phyloP scores from a whole-genome alignment of 2,113 vertebrate genomes.

The Manacus vitellinus region DNA sequence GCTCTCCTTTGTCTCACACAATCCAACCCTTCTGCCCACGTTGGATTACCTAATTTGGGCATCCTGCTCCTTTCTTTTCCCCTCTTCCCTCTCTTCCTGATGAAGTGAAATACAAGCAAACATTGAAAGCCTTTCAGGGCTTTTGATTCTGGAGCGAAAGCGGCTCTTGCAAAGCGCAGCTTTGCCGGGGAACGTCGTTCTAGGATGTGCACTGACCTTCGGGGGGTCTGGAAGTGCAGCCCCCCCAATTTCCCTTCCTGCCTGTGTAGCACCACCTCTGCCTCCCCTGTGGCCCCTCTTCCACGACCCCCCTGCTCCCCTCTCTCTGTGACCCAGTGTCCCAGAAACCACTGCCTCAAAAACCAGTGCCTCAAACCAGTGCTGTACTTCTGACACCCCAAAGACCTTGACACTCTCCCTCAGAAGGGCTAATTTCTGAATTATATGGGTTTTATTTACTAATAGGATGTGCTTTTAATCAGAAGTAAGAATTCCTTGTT shows the following conservation, averaged over 20 bases:
- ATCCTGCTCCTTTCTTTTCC: not conserved
- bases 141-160: not conserved
- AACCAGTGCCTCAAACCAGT: not conserved
- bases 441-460: not conserved
- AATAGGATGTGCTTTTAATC: not conserved
- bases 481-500: not conserved
- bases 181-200: not conserved
- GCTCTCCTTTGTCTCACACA: not conserved
- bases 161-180: not conserved
- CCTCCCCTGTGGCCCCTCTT: not conserved
- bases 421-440: not conserved
- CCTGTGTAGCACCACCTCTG: not conserved
- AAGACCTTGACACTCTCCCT: not conserved
- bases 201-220: not conserved
- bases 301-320: not conserved
- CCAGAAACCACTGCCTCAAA: not conserved
- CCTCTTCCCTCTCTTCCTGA: not conserved
- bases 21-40: not conserved
- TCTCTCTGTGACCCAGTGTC: not conserved
- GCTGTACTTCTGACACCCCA: not conserved
- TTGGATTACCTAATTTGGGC: not conserved
- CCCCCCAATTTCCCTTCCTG: not conserved
- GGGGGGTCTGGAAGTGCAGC: not conserved
- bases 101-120: not conserved
- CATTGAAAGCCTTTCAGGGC: accelerated